Evolutionary conservation across 2,797 vertebrate species (phyloP).

Genomic region (Chrysolophus pictus): DNA sequence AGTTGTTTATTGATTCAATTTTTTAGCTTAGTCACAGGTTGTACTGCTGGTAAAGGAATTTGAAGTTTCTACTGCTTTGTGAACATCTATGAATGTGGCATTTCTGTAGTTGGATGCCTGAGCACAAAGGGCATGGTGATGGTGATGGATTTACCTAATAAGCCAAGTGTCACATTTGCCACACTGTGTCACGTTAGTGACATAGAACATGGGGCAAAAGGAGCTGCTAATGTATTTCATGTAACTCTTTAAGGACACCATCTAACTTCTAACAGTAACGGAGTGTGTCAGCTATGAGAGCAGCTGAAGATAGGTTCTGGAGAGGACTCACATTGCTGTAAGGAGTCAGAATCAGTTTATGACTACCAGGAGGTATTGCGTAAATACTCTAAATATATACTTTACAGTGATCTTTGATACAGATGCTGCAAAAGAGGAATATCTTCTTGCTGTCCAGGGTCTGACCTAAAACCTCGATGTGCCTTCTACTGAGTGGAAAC

Average conservation of each 20-base stretch:
- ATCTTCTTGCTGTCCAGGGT: background rate
- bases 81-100: background rate
- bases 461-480: background rate
- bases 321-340: background rate
- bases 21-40: conserved; percentile 56
- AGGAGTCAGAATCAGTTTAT: background rate
- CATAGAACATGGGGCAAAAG: background rate
- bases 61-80: background rate
- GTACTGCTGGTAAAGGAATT: conserved; percentile 32
- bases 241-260: background rate
- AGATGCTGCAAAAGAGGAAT: background rate
- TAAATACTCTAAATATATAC: background rate
- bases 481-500: background rate
- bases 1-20: conserved; percentile 14
- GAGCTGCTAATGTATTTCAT: background rate
- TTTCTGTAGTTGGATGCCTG: background rate
- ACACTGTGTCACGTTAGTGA: background rate
- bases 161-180: background rate
- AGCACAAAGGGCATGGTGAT: background rate
- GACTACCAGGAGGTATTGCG: background rate
- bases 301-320: background rate
- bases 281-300: background rate
- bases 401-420: background rate
- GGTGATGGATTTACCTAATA: background rate
- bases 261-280: background rate